A percentile compares a stretch with the other conserved stretches of the same genome.
These are phyloP conservation scores for Anguilla megastoma DNA, from an alignment of 2,797 vertebrate genomes.

Conservation along the genomic window DNA sequence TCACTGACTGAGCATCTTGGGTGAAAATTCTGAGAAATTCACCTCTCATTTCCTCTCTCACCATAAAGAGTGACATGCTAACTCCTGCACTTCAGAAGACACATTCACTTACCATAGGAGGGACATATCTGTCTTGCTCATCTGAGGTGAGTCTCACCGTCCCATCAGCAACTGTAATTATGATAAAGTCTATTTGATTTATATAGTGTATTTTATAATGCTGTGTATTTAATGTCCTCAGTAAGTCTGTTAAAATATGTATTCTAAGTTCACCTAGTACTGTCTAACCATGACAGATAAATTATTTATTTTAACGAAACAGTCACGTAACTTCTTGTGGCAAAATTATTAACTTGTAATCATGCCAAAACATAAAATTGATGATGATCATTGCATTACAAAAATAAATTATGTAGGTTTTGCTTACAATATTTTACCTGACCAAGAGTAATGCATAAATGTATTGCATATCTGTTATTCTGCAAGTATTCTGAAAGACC, in stretches of 20 bases:
- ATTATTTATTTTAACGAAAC: not conserved
- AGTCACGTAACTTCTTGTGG: not conserved
- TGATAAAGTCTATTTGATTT: not conserved
- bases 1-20: not conserved
- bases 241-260: not conserved
- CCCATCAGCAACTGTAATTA: not conserved
- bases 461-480: too few relatives aligned
- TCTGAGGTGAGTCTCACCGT: not conserved
- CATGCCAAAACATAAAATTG: not conserved
- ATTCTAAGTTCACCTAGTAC: not conserved
- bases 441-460: not conserved
- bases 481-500: not conserved
- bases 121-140: not conserved
- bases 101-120: not conserved
- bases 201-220: not conserved
- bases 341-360: not conserved
- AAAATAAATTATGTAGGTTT: not conserved
- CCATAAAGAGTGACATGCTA: not conserved
- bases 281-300: not conserved
- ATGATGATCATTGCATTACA: not conserved
- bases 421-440: not conserved
- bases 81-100: not conserved
- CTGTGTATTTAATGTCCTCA: not conserved
- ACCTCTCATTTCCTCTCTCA: not conserved
- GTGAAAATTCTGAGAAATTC: not conserved